phyloP scores from a whole-genome alignment of 2,888 invertebrate genomes.

The Macrosoma leucophasiata region DNA sequence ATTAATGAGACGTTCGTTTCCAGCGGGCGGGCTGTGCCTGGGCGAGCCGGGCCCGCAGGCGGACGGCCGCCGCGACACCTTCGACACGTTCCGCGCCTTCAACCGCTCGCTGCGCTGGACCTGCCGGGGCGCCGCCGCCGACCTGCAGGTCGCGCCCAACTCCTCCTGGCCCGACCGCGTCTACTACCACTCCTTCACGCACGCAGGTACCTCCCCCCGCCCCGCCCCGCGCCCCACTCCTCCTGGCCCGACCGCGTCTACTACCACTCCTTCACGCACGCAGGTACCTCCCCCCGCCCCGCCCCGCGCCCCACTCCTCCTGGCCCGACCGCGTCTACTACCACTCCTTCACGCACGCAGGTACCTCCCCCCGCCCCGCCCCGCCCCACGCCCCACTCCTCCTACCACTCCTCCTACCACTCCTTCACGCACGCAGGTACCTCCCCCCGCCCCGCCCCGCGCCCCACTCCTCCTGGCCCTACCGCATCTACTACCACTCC shows the following conservation, averaged over 20 bases:
- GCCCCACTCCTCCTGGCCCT: too few relatives aligned
- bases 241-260: slow-evolving; percentile 95
- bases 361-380: slow-evolving; percentile 38
- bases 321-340: slow-evolving; percentile 67
- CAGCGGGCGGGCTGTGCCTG: slow-evolving; percentile 22
- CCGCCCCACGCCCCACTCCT: slow-evolving; percentile 8
- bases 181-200: slow-evolving; percentile 95
- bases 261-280: slow-evolving; percentile 94
- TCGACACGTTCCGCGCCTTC: slow-evolving; percentile 86
- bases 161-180: slow-evolving; percentile 93
- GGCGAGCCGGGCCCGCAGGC: slow-evolving; percentile 33
- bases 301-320: slow-evolving; percentile 75
- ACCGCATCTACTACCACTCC: too few relatives aligned
- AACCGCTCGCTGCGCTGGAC: slow-evolving; percentile 83
- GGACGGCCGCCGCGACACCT: slow-evolving; percentile 87
- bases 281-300: slow-evolving; percentile 86
- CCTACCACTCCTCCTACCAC: slow-evolving; percentile 12
- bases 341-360: slow-evolving; percentile 48
- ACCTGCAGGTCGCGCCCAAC: slow-evolving; percentile 89
- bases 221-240: slow-evolving; percentile 87
- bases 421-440: too few relatives aligned
- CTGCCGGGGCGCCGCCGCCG: slow-evolving; percentile 84
- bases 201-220: slow-evolving; percentile 76
- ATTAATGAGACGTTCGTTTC: neutral
- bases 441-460: too few relatives aligned